These are phyloP conservation scores for Premnoplex brunnescens DNA, from an alignment of 2,797 vertebrate genomes.

Conservation along the genomic window DNA sequence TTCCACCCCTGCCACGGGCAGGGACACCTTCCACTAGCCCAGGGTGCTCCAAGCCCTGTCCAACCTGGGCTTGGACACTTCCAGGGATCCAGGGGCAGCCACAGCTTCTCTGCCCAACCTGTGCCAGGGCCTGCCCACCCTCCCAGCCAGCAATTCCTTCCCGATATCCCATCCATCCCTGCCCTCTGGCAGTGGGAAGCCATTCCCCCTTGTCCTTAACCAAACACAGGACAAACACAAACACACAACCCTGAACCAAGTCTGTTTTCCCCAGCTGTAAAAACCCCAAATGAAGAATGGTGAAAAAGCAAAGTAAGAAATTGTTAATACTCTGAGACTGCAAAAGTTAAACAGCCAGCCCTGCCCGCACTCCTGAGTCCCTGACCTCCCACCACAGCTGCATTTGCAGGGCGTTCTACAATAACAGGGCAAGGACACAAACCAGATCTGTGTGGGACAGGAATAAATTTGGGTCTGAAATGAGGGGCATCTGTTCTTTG, in stretches of 20 bases:
- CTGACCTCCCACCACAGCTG: neutral
- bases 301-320: neutral
- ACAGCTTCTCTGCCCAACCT: neutral
- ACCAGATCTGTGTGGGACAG: neutral
- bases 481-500: slow-evolving; percentile 29
- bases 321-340: neutral
- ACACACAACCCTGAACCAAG: neutral
- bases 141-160: neutral
- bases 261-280: rapidly evolving
- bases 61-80: rapidly evolving
- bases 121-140: rapidly evolving
- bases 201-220: rapidly evolving
- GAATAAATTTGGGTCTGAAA: slow-evolving; percentile 31
- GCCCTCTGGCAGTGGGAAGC: neutral
- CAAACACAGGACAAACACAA: neutral
- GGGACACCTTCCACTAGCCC: neutral
- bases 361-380: neutral
- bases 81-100: neutral
- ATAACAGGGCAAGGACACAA: neutral
- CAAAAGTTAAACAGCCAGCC: neutral
- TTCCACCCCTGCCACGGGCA: neutral
- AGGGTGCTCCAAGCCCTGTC: neutral
- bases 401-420: neutral
- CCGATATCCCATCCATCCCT: neutral
- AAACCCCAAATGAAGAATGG: rapidly evolving